Base-by-base conservation (phyloP, 2,797 vertebrate genomes). In the Rhinichthys osculus region DNA sequence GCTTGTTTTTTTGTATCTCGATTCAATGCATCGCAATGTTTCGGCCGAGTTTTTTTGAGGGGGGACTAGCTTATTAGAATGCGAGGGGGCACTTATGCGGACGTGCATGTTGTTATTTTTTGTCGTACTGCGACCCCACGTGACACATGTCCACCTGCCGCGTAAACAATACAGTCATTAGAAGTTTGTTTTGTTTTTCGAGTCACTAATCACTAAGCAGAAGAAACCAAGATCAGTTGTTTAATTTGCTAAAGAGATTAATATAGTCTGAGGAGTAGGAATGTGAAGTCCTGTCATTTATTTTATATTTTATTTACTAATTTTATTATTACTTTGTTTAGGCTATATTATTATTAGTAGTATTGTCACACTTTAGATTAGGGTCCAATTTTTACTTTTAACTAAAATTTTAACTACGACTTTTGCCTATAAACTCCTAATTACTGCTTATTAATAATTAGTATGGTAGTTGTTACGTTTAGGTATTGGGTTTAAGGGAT, bases 71-170 rank as follows among this genome's bases (percentile, higher is more conserved):
- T 92, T 92, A 95, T 94, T 95, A 94, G 91, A 95, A 89, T 86
- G 87, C 90, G 89, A 93, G 93, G 93, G 94, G 93, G 92, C 91
- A 92, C 89, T 93, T 93, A 91, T 89, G 93, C 93, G 91, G 90
- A 94, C 93, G 92, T 88, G 90, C 90, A 88, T 88, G 87, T 93
- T 92, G 85, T 95, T 93, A 91, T 93, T 95, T 93, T 95, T 91
- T 88, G 93, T 94, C 67, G 94, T 89, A 90, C 94, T 95, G 94
- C 94, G 95, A 96, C 95, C 94, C 88, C 92, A 87, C 93, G 95
- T 96, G 96, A 96, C 96, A 95, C 95, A 96, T 91, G 95, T 95
- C 95, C 97, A 97, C 97, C 97, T 97, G 96, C 96, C 95, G 84
- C 92, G 95, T 96, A 95, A 97, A 97, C 95, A 96, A 96, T 91